Conservation (phyloP, 2,888 invertebrate genomes). For the Temnothorax rugatulus region DNA sequence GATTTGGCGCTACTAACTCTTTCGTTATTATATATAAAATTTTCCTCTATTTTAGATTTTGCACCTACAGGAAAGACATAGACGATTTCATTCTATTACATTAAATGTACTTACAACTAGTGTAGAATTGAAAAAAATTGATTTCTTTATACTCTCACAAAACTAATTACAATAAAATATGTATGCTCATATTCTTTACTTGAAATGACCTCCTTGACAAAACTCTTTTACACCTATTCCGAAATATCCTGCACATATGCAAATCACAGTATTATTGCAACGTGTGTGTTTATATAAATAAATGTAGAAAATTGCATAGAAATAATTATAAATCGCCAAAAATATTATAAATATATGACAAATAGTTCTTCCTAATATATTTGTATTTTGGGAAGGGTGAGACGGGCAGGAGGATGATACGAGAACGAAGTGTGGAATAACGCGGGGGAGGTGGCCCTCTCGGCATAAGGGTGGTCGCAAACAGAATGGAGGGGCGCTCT, state of each 20-base stretch:
- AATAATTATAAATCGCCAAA: not conserved
- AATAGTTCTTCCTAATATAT: constrained; percentile 58
- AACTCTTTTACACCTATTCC: not conserved
- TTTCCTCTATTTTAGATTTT: not conserved
- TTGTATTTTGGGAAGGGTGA: constrained; percentile 73
- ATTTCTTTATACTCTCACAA: not conserved
- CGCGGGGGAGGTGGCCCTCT: constrained; percentile 70
- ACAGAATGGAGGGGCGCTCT: constrained; percentile 68
- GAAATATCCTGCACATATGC: not conserved
- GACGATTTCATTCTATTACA: not conserved
- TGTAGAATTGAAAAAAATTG: not conserved
- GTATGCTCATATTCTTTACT: not conserved
- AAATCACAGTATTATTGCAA: not conserved
- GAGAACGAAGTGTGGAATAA: constrained; percentile 77
- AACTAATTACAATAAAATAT: not conserved
- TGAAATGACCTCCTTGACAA: not conserved
- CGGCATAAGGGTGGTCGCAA: constrained; percentile 73
- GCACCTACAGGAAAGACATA: not conserved
- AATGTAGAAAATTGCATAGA: not conserved
- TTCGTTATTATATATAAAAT: not conserved
- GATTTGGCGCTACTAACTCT: not conserved
- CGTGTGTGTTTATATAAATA: not conserved
- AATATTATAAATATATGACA: constrained; percentile 31
- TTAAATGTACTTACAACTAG: not conserved
- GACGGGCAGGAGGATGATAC: constrained; percentile 74